Evolutionary conservation across 30 jellyfish, hydroid and myxozoan species (phyloP).

Genomic region (Turritopsis rubra): DNA sequence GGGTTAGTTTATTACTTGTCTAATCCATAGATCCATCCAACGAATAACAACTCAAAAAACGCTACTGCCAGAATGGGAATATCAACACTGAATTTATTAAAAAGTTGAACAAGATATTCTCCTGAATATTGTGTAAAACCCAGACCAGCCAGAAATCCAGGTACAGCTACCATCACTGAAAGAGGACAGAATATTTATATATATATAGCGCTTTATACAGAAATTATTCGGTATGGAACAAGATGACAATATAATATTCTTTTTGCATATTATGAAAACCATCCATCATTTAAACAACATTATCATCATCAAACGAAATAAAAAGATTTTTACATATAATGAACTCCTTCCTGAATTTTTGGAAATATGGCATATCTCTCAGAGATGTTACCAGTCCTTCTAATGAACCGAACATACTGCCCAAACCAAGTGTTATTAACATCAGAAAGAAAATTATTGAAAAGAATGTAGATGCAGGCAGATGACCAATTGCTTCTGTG

Average conservation of each 20-base stretch:
- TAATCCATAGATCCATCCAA: constrained; percentile 62
- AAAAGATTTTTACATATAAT: constrained; percentile 42
- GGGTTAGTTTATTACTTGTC: constrained; percentile 38
- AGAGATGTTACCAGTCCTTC: constrained; percentile 71
- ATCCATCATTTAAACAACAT: no score
- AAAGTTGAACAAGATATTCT: constrained; percentile 67
- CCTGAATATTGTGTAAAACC: constrained; percentile 58
- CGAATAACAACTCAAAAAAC: constrained; percentile 43
- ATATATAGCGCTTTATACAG: not conserved
- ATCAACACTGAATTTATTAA: constrained; percentile 65
- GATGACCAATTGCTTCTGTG: constrained; percentile 80
- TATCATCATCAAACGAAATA: not conserved
- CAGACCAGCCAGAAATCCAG: constrained; percentile 49
- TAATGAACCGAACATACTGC: constrained; percentile 70
- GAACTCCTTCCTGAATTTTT: constrained; percentile 48
- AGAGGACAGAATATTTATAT: not conserved
- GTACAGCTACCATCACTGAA: constrained; percentile 57
- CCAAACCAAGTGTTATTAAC: constrained; percentile 85
- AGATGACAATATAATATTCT: no score
- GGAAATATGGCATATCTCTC: constrained; percentile 59
- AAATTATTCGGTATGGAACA: no score
- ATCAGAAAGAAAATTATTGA: constrained; percentile 79
- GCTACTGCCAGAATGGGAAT: constrained; percentile 62
- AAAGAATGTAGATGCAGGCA: constrained; percentile 79
- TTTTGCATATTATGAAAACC: no score